phyloP scores from a whole-genome alignment of 2,888 invertebrate genomes.

The Quadroppia sp. region DNA sequence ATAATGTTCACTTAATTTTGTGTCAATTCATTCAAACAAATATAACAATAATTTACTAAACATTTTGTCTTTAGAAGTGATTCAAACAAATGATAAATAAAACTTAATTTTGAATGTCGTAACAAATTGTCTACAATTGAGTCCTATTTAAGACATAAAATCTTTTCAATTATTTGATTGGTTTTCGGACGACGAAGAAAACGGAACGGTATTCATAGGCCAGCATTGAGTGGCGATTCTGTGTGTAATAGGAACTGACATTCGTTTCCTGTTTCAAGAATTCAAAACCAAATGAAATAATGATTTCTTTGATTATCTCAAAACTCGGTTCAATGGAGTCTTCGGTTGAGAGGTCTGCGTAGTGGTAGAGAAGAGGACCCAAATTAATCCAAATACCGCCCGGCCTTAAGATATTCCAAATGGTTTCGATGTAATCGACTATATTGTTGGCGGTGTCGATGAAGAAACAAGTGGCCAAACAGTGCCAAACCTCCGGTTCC shows the following conservation, averaged over 20 bases:
- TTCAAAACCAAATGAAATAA: constrained; percentile 69
- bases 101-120: too few species aligned
- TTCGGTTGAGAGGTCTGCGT: constrained; percentile 76
- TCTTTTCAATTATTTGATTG: constrained; percentile 50
- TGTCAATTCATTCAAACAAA: too few species aligned
- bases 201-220: constrained; percentile 86
- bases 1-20: too few species aligned
- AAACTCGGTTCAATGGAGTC: constrained; percentile 90
- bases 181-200: constrained; percentile 85
- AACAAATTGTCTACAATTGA: too few species aligned
- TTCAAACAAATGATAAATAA: too few species aligned
- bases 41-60: too few species aligned
- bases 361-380: constrained; percentile 82
- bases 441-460: constrained; percentile 97
- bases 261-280: constrained; percentile 66
- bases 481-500: constrained; percentile 69
- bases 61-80: too few species aligned
- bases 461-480: constrained; percentile 94
- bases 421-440: constrained; percentile 87
- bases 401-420: constrained; percentile 80
- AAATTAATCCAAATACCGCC: constrained; percentile 58
- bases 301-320: constrained; percentile 71
- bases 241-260: constrained; percentile 81
- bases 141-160: too few species aligned
- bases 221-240: constrained; percentile 87